Evolutionary conservation across 2,113 vertebrate species (phyloP).

Genomic region (Callaeas wilsoni): DNA sequence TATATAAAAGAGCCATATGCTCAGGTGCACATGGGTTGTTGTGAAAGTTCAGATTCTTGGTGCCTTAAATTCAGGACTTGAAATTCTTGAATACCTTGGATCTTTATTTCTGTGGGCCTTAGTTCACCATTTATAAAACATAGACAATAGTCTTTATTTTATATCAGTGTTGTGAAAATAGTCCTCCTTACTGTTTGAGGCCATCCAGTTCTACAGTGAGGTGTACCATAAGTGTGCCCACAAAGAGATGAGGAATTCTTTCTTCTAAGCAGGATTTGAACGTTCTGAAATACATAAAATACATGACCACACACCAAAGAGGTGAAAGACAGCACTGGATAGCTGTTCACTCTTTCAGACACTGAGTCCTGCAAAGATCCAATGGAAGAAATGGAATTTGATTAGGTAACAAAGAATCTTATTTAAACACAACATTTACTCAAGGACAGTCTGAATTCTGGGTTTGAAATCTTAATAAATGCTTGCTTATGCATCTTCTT

Average conservation of each 20-base stretch:
- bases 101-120: background rate
- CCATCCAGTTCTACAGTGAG: background rate
- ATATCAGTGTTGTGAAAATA: background rate
- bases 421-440: background rate
- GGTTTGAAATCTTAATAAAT: background rate
- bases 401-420: background rate
- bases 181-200: background rate
- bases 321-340: background rate
- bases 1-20: background rate
- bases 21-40: background rate
- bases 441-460: background rate
- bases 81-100: background rate
- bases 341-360: background rate
- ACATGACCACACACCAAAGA: rapidly evolving
- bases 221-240: background rate
- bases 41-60: background rate
- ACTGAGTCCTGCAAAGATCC: background rate
- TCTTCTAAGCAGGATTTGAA: background rate
- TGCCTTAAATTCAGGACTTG: background rate
- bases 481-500: background rate
- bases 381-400: background rate
- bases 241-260: background rate
- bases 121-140: background rate
- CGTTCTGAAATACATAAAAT: background rate
- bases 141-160: background rate